Evolutionary conservation across 2,113 vertebrate species (phyloP).

Genomic region (Spea multiplicata): DNA sequence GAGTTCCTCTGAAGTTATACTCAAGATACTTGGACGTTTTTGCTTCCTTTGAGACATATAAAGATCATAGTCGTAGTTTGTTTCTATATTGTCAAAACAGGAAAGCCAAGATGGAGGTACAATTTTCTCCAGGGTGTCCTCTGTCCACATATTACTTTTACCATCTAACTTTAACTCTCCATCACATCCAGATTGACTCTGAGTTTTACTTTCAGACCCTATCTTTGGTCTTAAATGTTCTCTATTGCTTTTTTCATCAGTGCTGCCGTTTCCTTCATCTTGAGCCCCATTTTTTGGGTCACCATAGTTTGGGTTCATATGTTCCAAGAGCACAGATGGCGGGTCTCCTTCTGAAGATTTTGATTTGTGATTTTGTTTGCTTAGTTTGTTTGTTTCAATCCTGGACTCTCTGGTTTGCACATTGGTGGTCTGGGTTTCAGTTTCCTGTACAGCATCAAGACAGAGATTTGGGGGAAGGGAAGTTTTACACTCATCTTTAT

Average conservation of each 20-base stretch:
- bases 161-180: conserved; percentile 48
- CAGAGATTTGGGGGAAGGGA: conserved; percentile 3
- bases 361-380: conserved; percentile 12
- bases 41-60: conserved; percentile 51
- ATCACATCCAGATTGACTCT: conserved; percentile 37
- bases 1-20: conserved; percentile 59
- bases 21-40: conserved; percentile 52
- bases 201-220: conserved; percentile 54
- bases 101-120: conserved; percentile 53
- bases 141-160: conserved; percentile 52
- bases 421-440: conserved; percentile 35
- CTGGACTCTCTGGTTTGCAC: conserved; percentile 43
- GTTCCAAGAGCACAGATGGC: conserved; percentile 50
- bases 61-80: conserved; percentile 35
- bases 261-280: conserved; percentile 49
- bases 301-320: conserved; percentile 44
- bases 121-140: conserved; percentile 48
- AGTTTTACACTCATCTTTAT: conserved; percentile 52
- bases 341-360: conserved; percentile 23
- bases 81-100: conserved; percentile 49
- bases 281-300: conserved; percentile 48
- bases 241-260: conserved; percentile 49
- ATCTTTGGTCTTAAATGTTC: conserved; percentile 52
- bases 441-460: conserved; percentile 49
- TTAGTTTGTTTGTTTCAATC: conserved; percentile 49